Evolutionary conservation across 2,113 vertebrate species (phyloP), one percentile per base, ranked within the genome.

Genomic region (Antechinus flavipes): DNA sequence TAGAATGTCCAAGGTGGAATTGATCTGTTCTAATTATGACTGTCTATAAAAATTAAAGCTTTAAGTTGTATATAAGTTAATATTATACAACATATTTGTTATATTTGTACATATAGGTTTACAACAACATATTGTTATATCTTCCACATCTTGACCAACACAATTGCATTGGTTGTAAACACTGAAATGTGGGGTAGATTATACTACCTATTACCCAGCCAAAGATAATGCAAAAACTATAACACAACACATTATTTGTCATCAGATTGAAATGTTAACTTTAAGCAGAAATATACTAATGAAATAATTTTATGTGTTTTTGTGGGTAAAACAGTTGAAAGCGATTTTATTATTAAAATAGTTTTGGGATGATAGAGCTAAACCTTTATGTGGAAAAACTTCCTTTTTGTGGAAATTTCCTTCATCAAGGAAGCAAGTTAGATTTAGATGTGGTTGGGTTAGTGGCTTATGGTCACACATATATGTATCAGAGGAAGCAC

Each of bases 51-150:
- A 76, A n/a, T 25, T 91, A 89, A 93, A 19, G n/a, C 14, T 25
- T 94, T 93, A 1, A 58, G 68, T 95, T 95, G 58, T 94, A 35
- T 25, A 52, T 93, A 95, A 93, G 47, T 76, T 90, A n/a, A 93
- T 49, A 25, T 92, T 42, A 55, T 84, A 93, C 8, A 91, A 23
- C 50, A 94, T 91, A 52, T 52, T 10, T 49, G 49, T 49, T 52
- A 52, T 52, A 52, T 52, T 7, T 49, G 49, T 49, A 49, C 49
- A 49, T 49, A 49, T 52, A 52, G 10, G 10, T 52, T 9, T 52
- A 10, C 50, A 52, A 93, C 8, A 91, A 19, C 47, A 94, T 91
- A 84, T 55, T 35, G 93, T 91, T 93, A n/a, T 93, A 46, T 42
- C 92, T 55, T 76, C 19, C 24, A 22, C 26, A 56, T 50, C 52